Base-by-base conservation (phyloP, 2,797 vertebrate genomes). In the Spondyliosoma cantharus region DNA sequence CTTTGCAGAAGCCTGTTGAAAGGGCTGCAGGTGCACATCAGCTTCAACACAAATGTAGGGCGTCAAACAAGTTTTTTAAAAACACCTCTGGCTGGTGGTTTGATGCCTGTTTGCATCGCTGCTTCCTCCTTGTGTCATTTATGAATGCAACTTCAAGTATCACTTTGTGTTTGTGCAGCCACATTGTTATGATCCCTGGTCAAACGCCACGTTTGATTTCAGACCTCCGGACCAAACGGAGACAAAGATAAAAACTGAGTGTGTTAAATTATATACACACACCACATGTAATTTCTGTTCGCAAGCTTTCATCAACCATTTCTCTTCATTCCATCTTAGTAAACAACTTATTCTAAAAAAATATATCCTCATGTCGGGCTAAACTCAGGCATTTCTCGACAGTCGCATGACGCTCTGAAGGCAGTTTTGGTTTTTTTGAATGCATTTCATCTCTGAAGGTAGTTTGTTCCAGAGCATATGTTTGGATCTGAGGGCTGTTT, bases 401-500 rank as follows among this genome's bases (percentile, higher is more conserved):
- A 59, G 85, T 88, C 71, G 63, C 77, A 70, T 29, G 86, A 85
- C 65, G 76, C 83, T 87, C 85, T 81, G 74, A 78, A 54, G 69
- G 84, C 81, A 78, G 63, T 74, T 81, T 77, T 63, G 65, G 68
- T 80, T 77, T 56, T 71, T 80, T 66, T 90, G 68, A 89, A 83
- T 82, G 48, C 54, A 78, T 86, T 87, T 87, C 77, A 84, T 86
- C 87, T 89, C 85, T 73, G 63, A 91, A 90, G 80, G 89, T 91
- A 87, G 83, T 90, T 89, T 90, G 69, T 87, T 91, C 68, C 85
- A 88, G 74, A 90, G 86, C 91, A 90, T 76, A 83, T 94, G 89
- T 93, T 93, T 90, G 84, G 84, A 90, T 91, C 89, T 85, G 84
- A 89, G 84, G 79, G 74, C 82, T 84, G 83, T 92, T 93, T 93